Evolutionary conservation across 1,140 invertebrate species (phyloP).

Genomic region (Macrobrachium rosenbergii): DNA sequence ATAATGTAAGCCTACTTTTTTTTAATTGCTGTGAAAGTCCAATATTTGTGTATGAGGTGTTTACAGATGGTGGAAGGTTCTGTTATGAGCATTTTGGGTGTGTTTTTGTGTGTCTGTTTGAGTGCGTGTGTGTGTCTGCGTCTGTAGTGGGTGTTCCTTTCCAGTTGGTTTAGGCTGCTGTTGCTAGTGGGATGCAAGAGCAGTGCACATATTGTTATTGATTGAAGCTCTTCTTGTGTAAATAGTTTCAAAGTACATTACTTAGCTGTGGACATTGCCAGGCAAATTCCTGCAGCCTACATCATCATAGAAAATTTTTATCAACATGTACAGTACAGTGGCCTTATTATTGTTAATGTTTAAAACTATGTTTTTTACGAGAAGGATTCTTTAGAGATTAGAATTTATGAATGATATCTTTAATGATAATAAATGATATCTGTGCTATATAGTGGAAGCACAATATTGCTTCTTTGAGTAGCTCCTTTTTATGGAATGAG

Average conservation of each 20-base stretch:
- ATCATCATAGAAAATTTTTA: slow-evolving; percentile 45
- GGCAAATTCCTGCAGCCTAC: slow-evolving; percentile 33
- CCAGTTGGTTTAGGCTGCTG: slow-evolving; percentile 36
- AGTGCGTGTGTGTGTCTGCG: neutral
- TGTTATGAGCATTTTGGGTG: too few species aligned
- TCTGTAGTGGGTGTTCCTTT: slow-evolving; percentile 37
- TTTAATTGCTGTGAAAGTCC: too few species aligned
- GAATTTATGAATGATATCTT: slow-evolving; percentile 62
- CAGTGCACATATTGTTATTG: slow-evolving; percentile 50
- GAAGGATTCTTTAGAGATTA: slow-evolving; percentile 64
- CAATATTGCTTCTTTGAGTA: slow-evolving; percentile 45
- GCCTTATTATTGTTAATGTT: slow-evolving; percentile 65
- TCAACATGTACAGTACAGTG: slow-evolving; percentile 64
- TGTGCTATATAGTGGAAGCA: slow-evolving; percentile 57
- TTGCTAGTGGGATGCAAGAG: slow-evolving; percentile 28
- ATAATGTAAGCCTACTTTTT: too few species aligned
- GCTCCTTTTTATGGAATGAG: slow-evolving; percentile 57
- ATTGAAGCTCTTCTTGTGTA: slow-evolving; percentile 51
- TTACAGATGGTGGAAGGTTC: too few species aligned
- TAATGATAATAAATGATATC: slow-evolving; percentile 46
- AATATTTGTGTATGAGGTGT: too few species aligned
- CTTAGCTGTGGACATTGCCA: slow-evolving; percentile 36
- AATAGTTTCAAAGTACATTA: slow-evolving; percentile 59
- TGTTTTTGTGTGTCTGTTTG: too few species aligned
- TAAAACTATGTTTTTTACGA: slow-evolving; percentile 65